These are phyloP conservation scores for Gyps fulvus DNA, from an alignment of 2,113 vertebrate genomes.

Conservation along the genomic window DNA sequence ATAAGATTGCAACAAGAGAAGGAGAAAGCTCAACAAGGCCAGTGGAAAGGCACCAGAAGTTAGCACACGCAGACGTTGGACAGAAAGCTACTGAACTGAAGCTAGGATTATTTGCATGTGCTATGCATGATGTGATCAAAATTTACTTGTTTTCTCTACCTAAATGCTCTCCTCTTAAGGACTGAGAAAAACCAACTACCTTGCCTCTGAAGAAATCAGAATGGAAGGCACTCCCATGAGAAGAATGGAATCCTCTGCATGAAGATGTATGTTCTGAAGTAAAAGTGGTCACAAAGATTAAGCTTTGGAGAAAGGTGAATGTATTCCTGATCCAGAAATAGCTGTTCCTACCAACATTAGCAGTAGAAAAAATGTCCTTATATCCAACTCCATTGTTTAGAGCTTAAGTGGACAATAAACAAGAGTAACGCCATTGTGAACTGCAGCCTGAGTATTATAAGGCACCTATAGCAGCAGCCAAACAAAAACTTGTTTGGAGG, in stretches of 20 bases:
- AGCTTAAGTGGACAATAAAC: neutral
- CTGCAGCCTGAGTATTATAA: neutral
- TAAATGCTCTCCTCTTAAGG: neutral
- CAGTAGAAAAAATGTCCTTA: neutral
- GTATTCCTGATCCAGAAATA: neutral
- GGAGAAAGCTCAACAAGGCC: neutral
- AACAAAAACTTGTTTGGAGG: conserved; percentile 36
- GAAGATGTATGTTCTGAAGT: neutral
- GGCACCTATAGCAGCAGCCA: neutral
- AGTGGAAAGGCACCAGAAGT: neutral
- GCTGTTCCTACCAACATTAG: neutral
- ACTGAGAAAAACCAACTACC: neutral
- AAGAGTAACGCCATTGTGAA: neutral
- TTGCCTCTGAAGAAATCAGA: neutral
- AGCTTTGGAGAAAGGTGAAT: neutral
- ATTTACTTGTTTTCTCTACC: neutral
- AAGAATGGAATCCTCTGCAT: neutral
- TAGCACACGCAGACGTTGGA: neutral
- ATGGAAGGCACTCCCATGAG: neutral
- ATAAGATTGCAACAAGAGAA: neutral
- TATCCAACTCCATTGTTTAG: neutral
- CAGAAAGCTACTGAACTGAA: neutral
- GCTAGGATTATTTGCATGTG: neutral
- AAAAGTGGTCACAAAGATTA: neutral
- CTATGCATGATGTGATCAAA: neutral